phyloP scores from a whole-genome alignment of 2,113 vertebrate genomes.

The Camelus bactrianus region DNA sequence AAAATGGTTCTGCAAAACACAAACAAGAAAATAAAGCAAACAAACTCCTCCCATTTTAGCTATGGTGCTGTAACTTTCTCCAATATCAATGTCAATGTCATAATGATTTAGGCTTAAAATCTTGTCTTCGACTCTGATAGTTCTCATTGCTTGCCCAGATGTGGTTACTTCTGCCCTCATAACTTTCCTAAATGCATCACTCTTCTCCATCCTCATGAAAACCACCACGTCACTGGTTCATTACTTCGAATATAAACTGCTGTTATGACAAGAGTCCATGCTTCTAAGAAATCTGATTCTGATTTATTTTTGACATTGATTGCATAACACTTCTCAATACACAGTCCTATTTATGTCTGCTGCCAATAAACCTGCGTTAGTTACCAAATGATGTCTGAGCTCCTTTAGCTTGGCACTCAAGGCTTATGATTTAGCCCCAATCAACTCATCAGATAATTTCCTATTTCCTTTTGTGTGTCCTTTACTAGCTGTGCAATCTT shows the following conservation, averaged over 20 bases:
- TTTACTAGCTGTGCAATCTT: not conserved
- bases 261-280: not conserved
- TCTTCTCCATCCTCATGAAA: slow-evolving; percentile 6
- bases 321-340: not conserved
- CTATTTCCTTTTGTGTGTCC: not conserved
- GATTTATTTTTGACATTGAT: slow-evolving; percentile 19
- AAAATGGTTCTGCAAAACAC: not conserved
- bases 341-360: not conserved
- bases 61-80: not conserved
- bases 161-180: not conserved
- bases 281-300: slow-evolving; percentile 15
- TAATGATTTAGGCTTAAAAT: slow-evolving; percentile 15
- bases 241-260: not conserved
- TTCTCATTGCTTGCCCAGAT: not conserved
- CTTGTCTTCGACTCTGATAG: not conserved
- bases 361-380: not conserved
- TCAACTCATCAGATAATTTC: not conserved
- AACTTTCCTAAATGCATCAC: not conserved
- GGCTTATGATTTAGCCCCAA: not conserved
- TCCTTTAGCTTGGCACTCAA: not conserved
- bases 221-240: not conserved
- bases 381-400: not conserved
- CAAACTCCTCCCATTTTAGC: not conserved
- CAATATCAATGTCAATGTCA: not conserved
- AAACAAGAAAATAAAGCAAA: not conserved